phyloP scores from a whole-genome alignment of 2,797 vertebrate genomes.

The Pelodytes ibericus region DNA sequence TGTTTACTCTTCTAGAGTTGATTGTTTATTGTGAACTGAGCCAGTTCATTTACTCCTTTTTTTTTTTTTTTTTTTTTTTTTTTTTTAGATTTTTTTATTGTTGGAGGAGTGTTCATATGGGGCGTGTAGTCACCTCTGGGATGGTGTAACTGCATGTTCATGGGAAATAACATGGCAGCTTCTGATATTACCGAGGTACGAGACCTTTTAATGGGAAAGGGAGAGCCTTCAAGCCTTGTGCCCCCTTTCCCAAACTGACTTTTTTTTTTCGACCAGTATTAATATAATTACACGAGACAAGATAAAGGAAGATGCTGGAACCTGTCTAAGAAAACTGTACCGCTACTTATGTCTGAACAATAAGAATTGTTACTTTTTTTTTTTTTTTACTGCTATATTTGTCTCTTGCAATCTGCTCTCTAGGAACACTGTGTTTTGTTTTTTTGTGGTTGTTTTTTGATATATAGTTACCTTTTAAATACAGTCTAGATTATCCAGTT shows the following conservation, averaged over 20 bases:
- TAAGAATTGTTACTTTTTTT: no score
- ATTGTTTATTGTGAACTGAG: slow-evolving; percentile 31
- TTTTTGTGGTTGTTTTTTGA: no score
- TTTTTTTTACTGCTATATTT: no score
- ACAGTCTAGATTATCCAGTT: no score
- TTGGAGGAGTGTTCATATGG: slow-evolving; percentile 5
- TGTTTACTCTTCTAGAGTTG: slow-evolving; percentile 33
- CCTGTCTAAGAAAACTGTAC: background rate
- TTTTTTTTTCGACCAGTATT: slow-evolving; percentile 14
- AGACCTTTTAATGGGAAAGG: background rate
- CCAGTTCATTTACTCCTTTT: slow-evolving; percentile 30
- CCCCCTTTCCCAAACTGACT: background rate
- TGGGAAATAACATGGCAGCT: slow-evolving; percentile 32
- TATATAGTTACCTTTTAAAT: no score
- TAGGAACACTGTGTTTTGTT: no score
- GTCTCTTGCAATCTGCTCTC: no score
- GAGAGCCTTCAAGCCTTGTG: background rate
- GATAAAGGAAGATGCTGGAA: background rate
- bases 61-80: slow-evolving; percentile 10
- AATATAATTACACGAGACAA: background rate
- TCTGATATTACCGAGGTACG: background rate
- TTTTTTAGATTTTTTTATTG: background rate
- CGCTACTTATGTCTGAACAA: background rate
- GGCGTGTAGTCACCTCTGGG: slow-evolving; percentile 26
- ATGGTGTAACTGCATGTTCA: slow-evolving; percentile 29